These are phyloP conservation scores for Platysteira castanea DNA, from an alignment of 2,113 vertebrate genomes.

Conservation along the genomic window DNA sequence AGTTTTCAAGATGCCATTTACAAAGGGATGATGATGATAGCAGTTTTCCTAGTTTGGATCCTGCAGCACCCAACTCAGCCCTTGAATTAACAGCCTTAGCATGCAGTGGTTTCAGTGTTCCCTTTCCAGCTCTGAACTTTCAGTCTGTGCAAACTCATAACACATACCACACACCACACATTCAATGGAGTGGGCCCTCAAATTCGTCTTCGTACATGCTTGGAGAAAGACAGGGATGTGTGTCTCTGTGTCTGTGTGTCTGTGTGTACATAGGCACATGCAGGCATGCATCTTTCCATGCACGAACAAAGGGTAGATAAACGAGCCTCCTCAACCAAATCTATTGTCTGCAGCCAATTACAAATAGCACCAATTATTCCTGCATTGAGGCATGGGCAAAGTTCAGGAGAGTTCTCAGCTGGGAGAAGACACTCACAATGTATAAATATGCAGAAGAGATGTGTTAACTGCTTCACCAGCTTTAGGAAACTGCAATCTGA, in stretches of 20 bases:
- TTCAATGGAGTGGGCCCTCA: not conserved
- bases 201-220: not conserved
- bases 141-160: not conserved
- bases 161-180: not conserved
- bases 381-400: not conserved
- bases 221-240: not conserved
- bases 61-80: not conserved
- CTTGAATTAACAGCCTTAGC: not conserved
- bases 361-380: constrained; percentile 15
- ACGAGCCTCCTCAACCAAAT: constrained; percentile 27
- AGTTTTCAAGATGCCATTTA: not conserved
- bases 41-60: not conserved
- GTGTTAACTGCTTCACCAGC: not conserved
- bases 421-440: not conserved
- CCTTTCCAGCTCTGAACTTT: not conserved
- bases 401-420: not conserved
- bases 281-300: constrained; percentile 55
- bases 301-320: constrained; percentile 25
- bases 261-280: not conserved
- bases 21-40: not conserved
- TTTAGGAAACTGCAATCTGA: constrained; percentile 3
- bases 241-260: not conserved
- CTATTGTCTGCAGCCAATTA: constrained; percentile 20
- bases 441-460: not conserved
- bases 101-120: not conserved